Base-by-base conservation (phyloP, 1,140 invertebrate genomes). In the Scylla paramamosain region DNA sequence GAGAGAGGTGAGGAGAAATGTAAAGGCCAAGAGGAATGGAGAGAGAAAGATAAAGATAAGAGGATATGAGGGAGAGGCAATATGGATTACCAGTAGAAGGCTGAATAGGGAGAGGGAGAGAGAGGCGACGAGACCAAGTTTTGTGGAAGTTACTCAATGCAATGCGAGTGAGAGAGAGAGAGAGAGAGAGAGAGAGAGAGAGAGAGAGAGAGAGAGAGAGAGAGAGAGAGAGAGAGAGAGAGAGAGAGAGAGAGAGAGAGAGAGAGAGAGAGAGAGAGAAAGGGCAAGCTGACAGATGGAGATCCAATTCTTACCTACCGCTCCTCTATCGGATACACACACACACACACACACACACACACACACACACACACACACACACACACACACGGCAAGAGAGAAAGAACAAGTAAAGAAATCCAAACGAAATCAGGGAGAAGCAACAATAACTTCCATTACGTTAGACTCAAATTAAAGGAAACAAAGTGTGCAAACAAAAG, bases 181-280 rank as follows among this genome's bases (percentile, higher is more conserved):
- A 77, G 67, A 77, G 67, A 77, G 67, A 77, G 67, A 77, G 67
- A 77, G 67, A 77, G 67, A 77, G 67, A 77, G 67, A 77, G 67
- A 77, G 67, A n/a, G 52, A 59, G 52, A 59, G 52, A 59, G 52
- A 59, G 52, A 59, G 52, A 59, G 52, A 59, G 52, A 59, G 52
- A 59, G 52, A 59, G 83, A 84, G 83, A 84, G 83, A 84, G 83
- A 84, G 83, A 84, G 83, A 84, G 83, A 84, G 83, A 84, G 83
- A 84, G 83, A 84, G 83, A 84, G 83, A 84, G 83, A 84, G 83
- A 84, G 83, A 84, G 83, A 84, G 83, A 84, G 83, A 28, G 28
- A 84, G 25, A 83, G 25, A 83, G 25, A 83, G 82, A 83, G 25
- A 83, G 82, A 83, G 10, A 77, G 59, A 12, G 10, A 77, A 10